A percentile compares a stretch with the other conserved stretches of the same genome.
Evolutionary conservation across 2,113 vertebrate species (phyloP).

Genomic region (Nestor notabilis): DNA sequence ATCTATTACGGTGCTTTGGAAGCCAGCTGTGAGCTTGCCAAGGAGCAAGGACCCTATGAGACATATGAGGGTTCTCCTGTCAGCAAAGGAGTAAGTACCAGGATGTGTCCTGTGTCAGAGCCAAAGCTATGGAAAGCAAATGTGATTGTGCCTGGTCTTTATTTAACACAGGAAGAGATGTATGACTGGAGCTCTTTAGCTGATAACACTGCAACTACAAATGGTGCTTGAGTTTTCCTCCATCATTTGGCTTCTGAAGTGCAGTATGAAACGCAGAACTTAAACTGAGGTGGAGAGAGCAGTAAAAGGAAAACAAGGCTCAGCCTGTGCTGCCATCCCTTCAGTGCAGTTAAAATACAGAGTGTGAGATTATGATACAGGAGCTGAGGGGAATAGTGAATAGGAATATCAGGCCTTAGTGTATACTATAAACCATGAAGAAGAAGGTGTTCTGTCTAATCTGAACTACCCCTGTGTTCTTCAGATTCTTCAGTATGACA

Average conservation of each 20-base stretch:
- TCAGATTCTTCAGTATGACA: slow-evolving; percentile 93
- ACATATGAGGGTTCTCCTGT: slow-evolving; percentile 90
- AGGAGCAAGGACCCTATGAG: slow-evolving; percentile 82
- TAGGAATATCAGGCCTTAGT: not conserved
- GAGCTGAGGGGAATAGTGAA: not conserved
- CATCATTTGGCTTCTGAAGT: not conserved
- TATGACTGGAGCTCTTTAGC: not conserved
- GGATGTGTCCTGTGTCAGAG: not conserved
- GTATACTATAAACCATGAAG: not conserved
- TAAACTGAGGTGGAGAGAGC: not conserved
- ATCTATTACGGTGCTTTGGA: slow-evolving; percentile 93
- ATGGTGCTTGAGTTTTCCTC: not conserved
- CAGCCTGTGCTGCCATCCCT: not conserved
- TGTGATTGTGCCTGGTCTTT: not conserved
- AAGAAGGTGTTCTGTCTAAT: not conserved
- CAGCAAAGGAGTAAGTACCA: slow-evolving; percentile 89
- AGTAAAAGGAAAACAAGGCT: not conserved
- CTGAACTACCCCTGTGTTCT: not conserved
- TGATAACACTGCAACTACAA: not conserved
- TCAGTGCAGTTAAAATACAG: accelerated
- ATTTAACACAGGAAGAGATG: no score
- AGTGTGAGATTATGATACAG: not conserved
- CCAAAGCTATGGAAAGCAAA: not conserved
- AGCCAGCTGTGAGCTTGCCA: slow-evolving; percentile 91
- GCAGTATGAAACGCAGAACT: not conserved